Evolutionary conservation across 2,888 invertebrate species (phyloP).

Genomic region (Arge pagana): DNA sequence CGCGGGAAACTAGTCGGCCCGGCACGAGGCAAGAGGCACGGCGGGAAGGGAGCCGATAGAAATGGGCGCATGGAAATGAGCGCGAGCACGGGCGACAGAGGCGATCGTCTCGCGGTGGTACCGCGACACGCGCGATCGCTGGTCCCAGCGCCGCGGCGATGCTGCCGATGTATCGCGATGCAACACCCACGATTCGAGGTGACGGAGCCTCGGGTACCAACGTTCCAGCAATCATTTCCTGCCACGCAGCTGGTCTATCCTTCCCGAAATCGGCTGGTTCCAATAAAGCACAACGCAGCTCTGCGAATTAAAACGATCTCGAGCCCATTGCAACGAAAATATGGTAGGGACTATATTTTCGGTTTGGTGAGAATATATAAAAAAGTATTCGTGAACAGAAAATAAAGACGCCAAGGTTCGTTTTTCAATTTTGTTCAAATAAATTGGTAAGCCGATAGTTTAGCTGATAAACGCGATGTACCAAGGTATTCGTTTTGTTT

Average conservation of each 20-base stretch:
- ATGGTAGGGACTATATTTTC: neutral
- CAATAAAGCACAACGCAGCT: neutral
- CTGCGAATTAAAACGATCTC: neutral
- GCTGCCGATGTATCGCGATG: constrained; percentile 50
- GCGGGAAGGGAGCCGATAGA: constrained; percentile 11
- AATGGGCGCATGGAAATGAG: neutral
- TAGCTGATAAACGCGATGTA: too few species aligned
- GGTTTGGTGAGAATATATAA: neutral
- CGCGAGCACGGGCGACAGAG: neutral
- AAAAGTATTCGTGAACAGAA: too few species aligned
- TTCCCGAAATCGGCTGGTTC: neutral
- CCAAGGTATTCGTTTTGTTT: too few species aligned
- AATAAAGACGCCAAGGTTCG: too few species aligned
- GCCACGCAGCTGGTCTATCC: neutral
- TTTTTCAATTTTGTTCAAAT: too few species aligned
- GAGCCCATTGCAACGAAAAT: neutral
- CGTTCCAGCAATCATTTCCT: too few species aligned
- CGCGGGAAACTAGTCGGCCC: constrained; percentile 48
- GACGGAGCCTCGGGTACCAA: too few species aligned
- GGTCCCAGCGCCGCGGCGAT: constrained; percentile 28
- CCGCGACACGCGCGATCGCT: neutral
- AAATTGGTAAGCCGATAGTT: too few species aligned
- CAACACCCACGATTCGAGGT: constrained; percentile 53
- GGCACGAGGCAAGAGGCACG: constrained; percentile 27
- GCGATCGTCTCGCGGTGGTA: constrained; percentile 11